Evolutionary conservation across 2,888 invertebrate genomes (phyloP).

Genomic region (Magallana nippona): DNA sequence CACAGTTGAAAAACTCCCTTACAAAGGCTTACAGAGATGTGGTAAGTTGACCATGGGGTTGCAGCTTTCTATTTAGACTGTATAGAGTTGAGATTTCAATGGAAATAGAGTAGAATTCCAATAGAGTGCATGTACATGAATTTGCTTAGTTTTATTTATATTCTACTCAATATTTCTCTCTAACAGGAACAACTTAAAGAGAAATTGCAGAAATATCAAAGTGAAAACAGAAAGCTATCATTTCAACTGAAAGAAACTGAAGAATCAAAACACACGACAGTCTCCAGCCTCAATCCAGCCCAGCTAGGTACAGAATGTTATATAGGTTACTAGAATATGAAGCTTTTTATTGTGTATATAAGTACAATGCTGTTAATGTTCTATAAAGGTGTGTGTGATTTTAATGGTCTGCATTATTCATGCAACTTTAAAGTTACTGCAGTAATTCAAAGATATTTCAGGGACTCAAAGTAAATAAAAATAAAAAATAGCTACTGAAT

Average conservation of each 20-base stretch:
- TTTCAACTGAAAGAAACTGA: conserved; percentile 60
- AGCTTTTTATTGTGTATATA: not conserved
- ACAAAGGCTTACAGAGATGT: conserved; percentile 71
- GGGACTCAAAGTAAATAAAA: no score
- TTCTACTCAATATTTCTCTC: not conserved
- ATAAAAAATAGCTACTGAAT: no score
- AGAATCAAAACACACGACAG: conserved; percentile 53
- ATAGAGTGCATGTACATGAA: no score
- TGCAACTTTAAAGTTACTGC: no score
- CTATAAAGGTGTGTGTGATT: no score
- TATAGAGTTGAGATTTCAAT: no score
- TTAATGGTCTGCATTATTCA: no score
- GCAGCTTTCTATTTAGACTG: no score
- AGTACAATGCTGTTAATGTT: no score
- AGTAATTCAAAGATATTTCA: no score
- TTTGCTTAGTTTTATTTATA: not conserved
- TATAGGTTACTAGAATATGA: not conserved
- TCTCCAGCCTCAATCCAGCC: conserved; percentile 56
- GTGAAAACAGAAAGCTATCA: conserved; percentile 72
- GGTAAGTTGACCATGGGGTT: conserved; percentile 47
- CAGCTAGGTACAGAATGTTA: conserved; percentile 58
- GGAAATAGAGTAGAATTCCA: no score
- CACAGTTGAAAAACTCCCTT: conserved; percentile 68
- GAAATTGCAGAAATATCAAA: conserved; percentile 71
- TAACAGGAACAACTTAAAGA: conserved; percentile 71